These are phyloP conservation scores for Cisticola juncidis DNA, from an alignment of 2,113 vertebrate species.

Conservation along the genomic window DNA sequence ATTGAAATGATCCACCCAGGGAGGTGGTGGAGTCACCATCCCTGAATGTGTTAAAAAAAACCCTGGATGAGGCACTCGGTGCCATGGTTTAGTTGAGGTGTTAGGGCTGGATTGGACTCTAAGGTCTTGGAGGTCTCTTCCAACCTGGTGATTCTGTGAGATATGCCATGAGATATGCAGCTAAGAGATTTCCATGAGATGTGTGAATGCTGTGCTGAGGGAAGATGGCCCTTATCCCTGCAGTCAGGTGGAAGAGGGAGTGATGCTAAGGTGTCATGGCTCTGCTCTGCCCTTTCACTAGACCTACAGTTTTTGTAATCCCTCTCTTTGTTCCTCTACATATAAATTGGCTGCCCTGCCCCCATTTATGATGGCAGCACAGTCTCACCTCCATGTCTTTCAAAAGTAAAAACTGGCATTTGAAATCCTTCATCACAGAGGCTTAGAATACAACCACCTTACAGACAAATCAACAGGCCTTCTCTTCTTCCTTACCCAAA, in stretches of 20 bases:
- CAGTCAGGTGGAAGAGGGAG: not conserved
- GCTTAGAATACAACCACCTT: not conserved
- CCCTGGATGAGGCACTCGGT: not conserved
- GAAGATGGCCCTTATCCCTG: not conserved
- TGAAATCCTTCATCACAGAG: not conserved
- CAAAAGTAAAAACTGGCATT: not conserved
- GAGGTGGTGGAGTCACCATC: not conserved
- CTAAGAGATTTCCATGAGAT: not conserved
- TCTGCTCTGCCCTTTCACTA: not conserved
- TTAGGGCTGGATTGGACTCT: not conserved
- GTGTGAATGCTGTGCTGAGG: not conserved
- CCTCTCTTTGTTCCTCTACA: not conserved
- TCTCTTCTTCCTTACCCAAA: not conserved
- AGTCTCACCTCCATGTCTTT: not conserved
- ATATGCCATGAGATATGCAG: not conserved
- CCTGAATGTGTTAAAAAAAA: not conserved
- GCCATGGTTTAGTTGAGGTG: not conserved
- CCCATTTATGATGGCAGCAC: not conserved
- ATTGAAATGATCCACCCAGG: not conserved
- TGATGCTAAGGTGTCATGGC: not conserved
- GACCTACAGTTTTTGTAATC: not conserved
- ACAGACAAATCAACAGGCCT: not conserved
- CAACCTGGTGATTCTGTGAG: not conserved
- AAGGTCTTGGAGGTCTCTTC: not conserved
- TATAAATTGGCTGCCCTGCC: not conserved